phyloP scores from a whole-genome alignment of 1,140 invertebrate genomes.

The Drosophila ficusphila region DNA sequence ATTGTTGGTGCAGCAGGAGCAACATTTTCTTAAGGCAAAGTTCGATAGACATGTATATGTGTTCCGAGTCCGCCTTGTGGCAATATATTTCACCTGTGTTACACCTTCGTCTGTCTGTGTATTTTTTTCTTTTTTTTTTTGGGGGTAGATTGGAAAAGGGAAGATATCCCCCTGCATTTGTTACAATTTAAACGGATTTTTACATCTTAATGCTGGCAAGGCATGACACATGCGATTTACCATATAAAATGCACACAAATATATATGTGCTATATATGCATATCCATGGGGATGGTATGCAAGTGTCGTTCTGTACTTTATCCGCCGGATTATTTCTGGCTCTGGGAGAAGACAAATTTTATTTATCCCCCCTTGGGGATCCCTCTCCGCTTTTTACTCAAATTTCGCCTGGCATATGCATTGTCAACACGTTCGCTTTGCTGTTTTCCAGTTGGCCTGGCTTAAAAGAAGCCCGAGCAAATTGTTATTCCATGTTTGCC shows the following conservation, averaged over 20 bases:
- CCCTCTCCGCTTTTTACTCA: neutral
- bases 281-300: neutral
- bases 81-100: slow-evolving; percentile 29
- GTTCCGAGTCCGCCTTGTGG: slow-evolving; percentile 47
- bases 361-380: slow-evolving; percentile 58
- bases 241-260: slow-evolving; percentile 37
- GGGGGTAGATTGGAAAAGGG: too few species aligned
- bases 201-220: slow-evolving; percentile 51
- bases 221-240: slow-evolving; percentile 57
- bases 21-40: slow-evolving; percentile 59
- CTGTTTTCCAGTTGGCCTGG: slow-evolving; percentile 45
- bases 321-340: slow-evolving; percentile 63
- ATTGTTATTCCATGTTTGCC: slow-evolving; percentile 78
- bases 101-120: neutral
- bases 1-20: slow-evolving; percentile 65
- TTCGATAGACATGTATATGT: slow-evolving; percentile 57
- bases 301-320: slow-evolving; percentile 25
- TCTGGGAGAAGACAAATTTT: slow-evolving; percentile 67
- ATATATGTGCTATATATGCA: slow-evolving; percentile 2
- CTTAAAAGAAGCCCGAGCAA: slow-evolving; percentile 50
- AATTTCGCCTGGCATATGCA: slow-evolving; percentile 43
- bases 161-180: slow-evolving; percentile 34
- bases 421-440: slow-evolving; percentile 57
- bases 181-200: slow-evolving; percentile 76
- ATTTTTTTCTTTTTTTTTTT: neutral